Percentiles rank a stretch among this genome's conserved stretches.
Conservation (phyloP, 1,140 invertebrate genomes). For the Lamellibrachia luymesi region DNA sequence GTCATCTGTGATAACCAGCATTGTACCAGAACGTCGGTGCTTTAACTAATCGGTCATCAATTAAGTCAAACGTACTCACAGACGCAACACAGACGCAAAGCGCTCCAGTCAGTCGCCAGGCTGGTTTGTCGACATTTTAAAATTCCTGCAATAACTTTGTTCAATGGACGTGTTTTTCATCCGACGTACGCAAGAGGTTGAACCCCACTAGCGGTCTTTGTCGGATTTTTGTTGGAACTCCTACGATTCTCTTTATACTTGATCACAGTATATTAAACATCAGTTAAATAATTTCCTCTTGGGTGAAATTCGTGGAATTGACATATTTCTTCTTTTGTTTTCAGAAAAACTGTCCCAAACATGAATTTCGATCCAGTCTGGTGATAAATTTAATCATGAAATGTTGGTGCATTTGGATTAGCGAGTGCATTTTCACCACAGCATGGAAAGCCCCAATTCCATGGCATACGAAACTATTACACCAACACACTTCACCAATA, state of each 20-base stretch:
- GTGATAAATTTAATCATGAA: not conserved
- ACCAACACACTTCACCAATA: no score
- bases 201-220: not conserved
- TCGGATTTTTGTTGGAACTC: not conserved
- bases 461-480: not conserved
- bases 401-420: not conserved
- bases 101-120: not conserved
- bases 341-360: not conserved
- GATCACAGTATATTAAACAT: not conserved
- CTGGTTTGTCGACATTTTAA: not conserved
- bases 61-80: not conserved
- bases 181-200: not conserved
- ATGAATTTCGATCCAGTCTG: no score
- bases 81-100: not conserved
- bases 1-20: not conserved
- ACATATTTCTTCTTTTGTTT: not conserved
- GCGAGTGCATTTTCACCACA: not conserved
- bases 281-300: not conserved
- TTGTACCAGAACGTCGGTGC: not conserved
- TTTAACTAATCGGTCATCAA: not conserved
- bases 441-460: not conserved
- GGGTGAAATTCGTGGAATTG: not conserved
- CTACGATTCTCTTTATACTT: not conserved
- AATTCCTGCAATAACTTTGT: not conserved
- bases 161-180: not conserved